These are phyloP conservation scores for Brevimyrus niger DNA, from an alignment of 2,113 vertebrate species.

Conservation along the genomic window DNA sequence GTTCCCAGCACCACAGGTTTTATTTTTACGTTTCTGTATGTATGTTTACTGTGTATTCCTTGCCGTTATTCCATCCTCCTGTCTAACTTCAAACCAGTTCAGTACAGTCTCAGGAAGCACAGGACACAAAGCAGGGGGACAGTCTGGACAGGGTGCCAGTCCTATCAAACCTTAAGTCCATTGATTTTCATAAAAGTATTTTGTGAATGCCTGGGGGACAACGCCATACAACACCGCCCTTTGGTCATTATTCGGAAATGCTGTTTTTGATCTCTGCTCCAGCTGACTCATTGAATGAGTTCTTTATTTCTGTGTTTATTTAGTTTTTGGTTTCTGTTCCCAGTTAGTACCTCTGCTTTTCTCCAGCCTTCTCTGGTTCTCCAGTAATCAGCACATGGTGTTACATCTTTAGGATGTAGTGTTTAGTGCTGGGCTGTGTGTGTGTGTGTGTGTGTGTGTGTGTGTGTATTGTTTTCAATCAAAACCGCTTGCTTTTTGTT, in stretches of 20 bases:
- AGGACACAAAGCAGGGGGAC: background rate
- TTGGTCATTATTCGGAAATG: background rate
- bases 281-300: background rate
- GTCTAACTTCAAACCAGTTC: background rate
- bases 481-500: background rate
- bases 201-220: background rate
- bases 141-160: background rate
- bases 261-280: conserved; percentile 2
- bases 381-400: background rate
- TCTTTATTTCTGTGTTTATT: background rate
- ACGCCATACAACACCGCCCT: background rate
- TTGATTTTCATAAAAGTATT: background rate
- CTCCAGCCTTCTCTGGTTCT: background rate
- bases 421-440: background rate
- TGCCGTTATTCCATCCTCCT: background rate
- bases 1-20: background rate
- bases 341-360: background rate
- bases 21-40: background rate
- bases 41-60: background rate
- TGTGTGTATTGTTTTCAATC: background rate
- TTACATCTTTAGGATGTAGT: background rate
- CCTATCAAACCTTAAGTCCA: background rate
- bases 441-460: too few species aligned
- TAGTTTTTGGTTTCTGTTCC: background rate
- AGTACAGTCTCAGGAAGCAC: background rate